Conservation (phyloP, 2,888 invertebrate species). For the Noctua comes region DNA sequence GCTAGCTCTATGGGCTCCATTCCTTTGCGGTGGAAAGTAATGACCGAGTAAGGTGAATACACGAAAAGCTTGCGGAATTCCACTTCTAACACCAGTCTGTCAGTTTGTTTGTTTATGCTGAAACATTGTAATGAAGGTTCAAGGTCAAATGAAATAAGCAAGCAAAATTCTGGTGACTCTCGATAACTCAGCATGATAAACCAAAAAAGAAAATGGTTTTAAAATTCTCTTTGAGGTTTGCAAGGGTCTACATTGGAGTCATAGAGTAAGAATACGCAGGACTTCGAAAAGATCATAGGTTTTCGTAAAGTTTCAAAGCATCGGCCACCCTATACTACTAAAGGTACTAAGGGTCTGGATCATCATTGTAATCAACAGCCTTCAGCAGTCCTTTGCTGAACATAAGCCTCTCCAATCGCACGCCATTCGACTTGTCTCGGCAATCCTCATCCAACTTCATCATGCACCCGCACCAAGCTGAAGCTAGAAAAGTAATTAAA, state of each 20-base stretch:
- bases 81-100: constrained; percentile 68
- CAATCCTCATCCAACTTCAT: background rate
- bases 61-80: constrained; percentile 56
- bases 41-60: constrained; percentile 57
- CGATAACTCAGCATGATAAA: background rate
- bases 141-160: background rate
- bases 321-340: too few relatives aligned
- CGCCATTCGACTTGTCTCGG: background rate
- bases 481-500: too few relatives aligned
- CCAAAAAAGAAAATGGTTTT: background rate
- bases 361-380: background rate
- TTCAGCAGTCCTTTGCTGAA: background rate
- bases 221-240: background rate
- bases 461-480: too few relatives aligned
- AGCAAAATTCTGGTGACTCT: background rate
- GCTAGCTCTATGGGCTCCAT: constrained; percentile 67
- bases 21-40: constrained; percentile 66
- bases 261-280: background rate
- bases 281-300: background rate
- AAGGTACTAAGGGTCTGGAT: background rate
- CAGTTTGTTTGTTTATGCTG: constrained; percentile 70
- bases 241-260: too few relatives aligned
- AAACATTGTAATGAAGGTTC: constrained; percentile 33
- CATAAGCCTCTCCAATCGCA: background rate
- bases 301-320: background rate